phyloP scores from a whole-genome alignment of 2,113 vertebrate genomes.

The Corynorhinus townsendii region DNA sequence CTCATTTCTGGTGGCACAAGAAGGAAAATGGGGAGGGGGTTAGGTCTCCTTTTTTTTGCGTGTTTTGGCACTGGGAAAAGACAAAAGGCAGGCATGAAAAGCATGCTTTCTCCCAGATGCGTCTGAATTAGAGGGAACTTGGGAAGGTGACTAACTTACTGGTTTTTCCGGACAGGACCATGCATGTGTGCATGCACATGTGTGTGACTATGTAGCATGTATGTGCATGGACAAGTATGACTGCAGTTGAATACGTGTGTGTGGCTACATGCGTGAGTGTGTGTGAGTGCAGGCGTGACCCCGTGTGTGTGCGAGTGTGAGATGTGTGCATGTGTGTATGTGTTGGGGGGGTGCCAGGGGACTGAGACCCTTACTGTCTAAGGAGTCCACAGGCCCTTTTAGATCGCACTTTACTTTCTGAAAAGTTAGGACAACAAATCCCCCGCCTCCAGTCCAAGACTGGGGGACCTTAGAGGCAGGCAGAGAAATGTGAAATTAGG shows the following conservation, averaged over 20 bases:
- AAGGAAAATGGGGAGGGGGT: not conserved
- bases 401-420: not conserved
- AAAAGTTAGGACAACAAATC: not conserved
- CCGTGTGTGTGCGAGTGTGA: too few relatives aligned
- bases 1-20: not conserved
- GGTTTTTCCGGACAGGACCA: not conserved
- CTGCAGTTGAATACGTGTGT: not conserved
- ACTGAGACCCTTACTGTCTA: not conserved
- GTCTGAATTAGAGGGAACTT: not conserved
- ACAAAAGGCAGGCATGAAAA: not conserved
- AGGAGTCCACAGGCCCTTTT: not conserved
- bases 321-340: not conserved
- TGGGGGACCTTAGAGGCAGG: not conserved
- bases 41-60: not conserved
- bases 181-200: not conserved
- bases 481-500: not conserved
- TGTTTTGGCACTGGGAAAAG: not conserved
- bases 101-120: not conserved
- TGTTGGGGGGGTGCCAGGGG: rapidly evolving
- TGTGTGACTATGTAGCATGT: rapidly evolving
- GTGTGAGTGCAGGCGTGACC: not conserved
- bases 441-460: not conserved
- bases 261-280: rapidly evolving
- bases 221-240: not conserved
- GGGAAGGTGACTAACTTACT: not conserved